These are phyloP conservation scores for Drosophila oshimai DNA, from an alignment of 1,140 invertebrate genomes.

Conservation along the genomic window DNA sequence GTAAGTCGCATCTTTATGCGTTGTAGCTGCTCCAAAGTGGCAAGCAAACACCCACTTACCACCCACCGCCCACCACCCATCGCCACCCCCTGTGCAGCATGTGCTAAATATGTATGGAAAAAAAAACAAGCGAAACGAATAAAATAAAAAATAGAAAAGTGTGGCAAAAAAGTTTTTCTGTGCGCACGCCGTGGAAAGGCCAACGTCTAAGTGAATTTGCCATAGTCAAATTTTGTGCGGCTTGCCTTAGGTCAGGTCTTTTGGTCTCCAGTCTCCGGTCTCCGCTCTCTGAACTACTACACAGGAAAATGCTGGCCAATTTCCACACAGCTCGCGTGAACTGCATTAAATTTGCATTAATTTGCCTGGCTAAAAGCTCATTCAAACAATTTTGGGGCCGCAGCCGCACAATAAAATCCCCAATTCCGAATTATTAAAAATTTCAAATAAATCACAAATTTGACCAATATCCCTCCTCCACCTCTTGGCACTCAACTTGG, in stretches of 20 bases:
- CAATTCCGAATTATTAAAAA: slow-evolving; percentile 59
- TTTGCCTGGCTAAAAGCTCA: slow-evolving; percentile 29
- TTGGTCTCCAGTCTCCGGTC: neutral
- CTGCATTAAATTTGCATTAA: slow-evolving; percentile 71
- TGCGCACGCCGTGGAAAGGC: slow-evolving; percentile 54
- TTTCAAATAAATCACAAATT: slow-evolving; percentile 74
- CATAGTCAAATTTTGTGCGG: slow-evolving; percentile 68
- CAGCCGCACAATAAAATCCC: slow-evolving; percentile 51
- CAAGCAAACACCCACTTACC: slow-evolving; percentile 45
- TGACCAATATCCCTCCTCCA: slow-evolving; percentile 40
- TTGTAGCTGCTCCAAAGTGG: slow-evolving; percentile 49
- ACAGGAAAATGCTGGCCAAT: too few relatives aligned
- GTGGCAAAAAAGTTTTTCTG: slow-evolving; percentile 60
- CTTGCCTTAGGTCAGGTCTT: slow-evolving; percentile 70
- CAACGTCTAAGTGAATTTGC: slow-evolving; percentile 76
- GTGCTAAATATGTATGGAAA: slow-evolving; percentile 55
- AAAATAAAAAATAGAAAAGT: neutral
- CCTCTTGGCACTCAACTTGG: too few relatives aligned
- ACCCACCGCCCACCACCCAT: neutral
- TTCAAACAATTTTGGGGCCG: slow-evolving; percentile 29
- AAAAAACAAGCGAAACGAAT: slow-evolving; percentile 7
- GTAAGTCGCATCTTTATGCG: slow-evolving; percentile 48
- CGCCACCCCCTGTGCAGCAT: slow-evolving; percentile 30
- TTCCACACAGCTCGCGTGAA: neutral
- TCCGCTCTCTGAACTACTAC: too few relatives aligned